Base-by-base conservation (phyloP, 2,888 invertebrate species). In the Heliconius erato region DNA sequence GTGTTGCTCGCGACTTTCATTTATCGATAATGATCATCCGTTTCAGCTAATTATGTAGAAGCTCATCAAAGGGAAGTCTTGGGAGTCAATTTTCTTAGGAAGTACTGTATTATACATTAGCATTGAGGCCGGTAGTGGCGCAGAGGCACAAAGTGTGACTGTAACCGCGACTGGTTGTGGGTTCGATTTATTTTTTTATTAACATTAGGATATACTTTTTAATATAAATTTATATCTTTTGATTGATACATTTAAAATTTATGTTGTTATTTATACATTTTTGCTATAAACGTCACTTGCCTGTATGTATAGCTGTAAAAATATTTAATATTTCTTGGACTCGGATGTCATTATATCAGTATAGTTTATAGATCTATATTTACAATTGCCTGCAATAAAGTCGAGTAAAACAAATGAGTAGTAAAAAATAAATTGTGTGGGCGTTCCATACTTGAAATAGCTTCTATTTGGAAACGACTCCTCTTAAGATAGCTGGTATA, bases 381-480 rank as follows among this genome's bases (percentile, higher is more conserved):
- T 59, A 68, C 83, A 74, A 68, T 78, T 63, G 78, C 59, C 28
- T 32, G 79, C 49, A 67, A 82, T 84, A 82, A 80, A 84, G 72
- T 78, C 7, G 65, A 82, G 32, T 74, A 54, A 69, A 81, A 82
- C 32, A 49, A 82, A 79, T 71, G 54, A 63, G 32, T 71, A 28
- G 65, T 71, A 63, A 79, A 71, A 74, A 71, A 74, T 23, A 26
- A 54, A 76, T 49, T 54, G 74, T 59, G 79, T 82, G 79, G 79
- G 83, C 54, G 83, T 63, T 72, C 67, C 68, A 72, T 67, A 76
- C 82, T 79, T 77, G 63, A 79, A 74, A 82, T 72, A 77, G 82
- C 71, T 79, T 80, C 63, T 71, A 78, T 79, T 63, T 67, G 72
- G 40, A 78, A 68, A 82, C 72, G 67, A 71, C 71, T 74, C 44